Evolutionary conservation across 1,140 invertebrate species (phyloP).

Genomic region (Drosophila nikananu): DNA sequence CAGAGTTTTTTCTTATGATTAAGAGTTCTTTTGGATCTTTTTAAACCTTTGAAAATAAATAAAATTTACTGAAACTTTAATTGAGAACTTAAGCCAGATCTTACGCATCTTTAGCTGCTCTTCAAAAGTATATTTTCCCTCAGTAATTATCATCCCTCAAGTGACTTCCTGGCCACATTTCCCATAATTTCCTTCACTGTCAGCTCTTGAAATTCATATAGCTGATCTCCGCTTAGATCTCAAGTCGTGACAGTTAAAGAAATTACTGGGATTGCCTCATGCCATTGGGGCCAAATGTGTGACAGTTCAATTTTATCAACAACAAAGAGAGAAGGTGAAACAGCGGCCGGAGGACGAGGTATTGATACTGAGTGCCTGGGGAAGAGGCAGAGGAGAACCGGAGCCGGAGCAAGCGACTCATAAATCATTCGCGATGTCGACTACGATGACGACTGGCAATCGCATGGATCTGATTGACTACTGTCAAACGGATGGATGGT

Average conservation of each 20-base stretch:
- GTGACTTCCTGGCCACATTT: not conserved
- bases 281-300: constrained; percentile 52
- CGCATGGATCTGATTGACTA: constrained; percentile 76
- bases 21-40: too few relatives aligned
- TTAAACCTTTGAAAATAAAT: not conserved
- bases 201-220: constrained; percentile 6
- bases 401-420: constrained; percentile 56
- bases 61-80: too few relatives aligned
- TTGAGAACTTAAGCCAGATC: too few relatives aligned
- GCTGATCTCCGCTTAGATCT: constrained; percentile 45
- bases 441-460: constrained; percentile 80
- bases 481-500: constrained; percentile 61
- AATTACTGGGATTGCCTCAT: constrained; percentile 63
- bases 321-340: constrained; percentile 14
- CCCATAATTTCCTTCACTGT: not conserved
- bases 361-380: not conserved
- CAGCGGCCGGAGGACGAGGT: not conserved
- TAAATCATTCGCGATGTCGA: constrained; percentile 81
- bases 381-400: not conserved
- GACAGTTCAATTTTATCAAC: constrained; percentile 76
- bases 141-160: not conserved
- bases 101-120: not conserved
- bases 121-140: too few relatives aligned
- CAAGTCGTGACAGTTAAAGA: constrained; percentile 48
- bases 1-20: not conserved